Evolutionary conservation across 2,113 vertebrate genomes (phyloP).

Genomic region (Microcebus ravelobensis): DNA sequence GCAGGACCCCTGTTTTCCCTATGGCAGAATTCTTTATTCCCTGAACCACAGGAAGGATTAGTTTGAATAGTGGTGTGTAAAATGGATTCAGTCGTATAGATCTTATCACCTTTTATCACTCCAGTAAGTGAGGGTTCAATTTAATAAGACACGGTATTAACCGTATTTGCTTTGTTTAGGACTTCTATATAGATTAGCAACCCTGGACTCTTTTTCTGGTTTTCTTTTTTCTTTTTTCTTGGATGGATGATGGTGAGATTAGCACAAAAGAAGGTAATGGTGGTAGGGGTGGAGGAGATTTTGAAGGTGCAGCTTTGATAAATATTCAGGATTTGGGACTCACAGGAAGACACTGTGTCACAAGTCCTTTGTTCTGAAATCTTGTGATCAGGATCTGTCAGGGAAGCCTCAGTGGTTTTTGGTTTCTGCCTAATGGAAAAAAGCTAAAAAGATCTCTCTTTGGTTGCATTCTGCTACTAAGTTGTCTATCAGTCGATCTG

Average conservation of each 20-base stretch:
- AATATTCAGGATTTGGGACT: neutral
- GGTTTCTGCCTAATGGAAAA: constrained; percentile 52
- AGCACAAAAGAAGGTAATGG: constrained; percentile 17
- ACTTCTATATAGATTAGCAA: constrained; percentile 72
- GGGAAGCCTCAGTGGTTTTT: constrained; percentile 38
- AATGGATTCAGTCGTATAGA: constrained; percentile 68
- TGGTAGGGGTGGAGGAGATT: neutral
- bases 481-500: constrained; percentile 21
- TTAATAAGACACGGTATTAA: constrained; percentile 70
- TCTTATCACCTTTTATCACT: constrained; percentile 70
- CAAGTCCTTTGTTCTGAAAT: constrained; percentile 54
- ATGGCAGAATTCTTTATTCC: constrained; percentile 58
- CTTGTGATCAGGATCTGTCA: neutral
- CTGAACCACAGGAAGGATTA: constrained; percentile 45
- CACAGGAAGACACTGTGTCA: constrained; percentile 47
- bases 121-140: constrained; percentile 51
- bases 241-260: constrained; percentile 25
- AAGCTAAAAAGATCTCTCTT: constrained; percentile 37
- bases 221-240: neutral
- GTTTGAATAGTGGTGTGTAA: constrained; percentile 45
- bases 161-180: constrained; percentile 61
- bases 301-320: constrained; percentile 60
- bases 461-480: neutral
- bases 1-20: constrained; percentile 49
- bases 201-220: neutral